Evolutionary conservation across 2,888 invertebrate genomes (phyloP).

Genomic region (Blastobasis adustella): DNA sequence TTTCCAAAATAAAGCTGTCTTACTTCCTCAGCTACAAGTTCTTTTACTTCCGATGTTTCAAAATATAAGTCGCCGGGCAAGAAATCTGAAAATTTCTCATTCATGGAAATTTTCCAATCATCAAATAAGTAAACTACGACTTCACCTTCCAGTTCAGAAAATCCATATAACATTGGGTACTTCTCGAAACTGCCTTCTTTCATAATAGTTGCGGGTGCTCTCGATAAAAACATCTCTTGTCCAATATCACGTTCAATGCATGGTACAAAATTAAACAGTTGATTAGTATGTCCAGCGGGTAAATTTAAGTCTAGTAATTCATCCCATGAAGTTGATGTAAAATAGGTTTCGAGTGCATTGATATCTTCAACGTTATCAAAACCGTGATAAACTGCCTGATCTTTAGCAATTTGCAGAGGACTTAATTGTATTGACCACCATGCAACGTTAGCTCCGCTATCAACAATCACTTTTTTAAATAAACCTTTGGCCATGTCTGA

Average conservation of each 20-base stretch:
- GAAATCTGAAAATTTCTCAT: too few species aligned
- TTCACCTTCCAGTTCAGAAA: slow-evolving; percentile 40
- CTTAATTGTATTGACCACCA: slow-evolving; percentile 5
- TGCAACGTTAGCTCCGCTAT: slow-evolving; percentile 10
- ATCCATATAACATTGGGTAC: slow-evolving; percentile 37
- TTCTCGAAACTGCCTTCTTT: slow-evolving; percentile 25
- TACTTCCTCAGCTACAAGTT: slow-evolving; percentile 23
- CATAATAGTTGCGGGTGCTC: slow-evolving; percentile 33
- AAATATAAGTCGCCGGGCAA: slow-evolving; percentile 7
- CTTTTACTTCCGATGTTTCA: slow-evolving; percentile 24
- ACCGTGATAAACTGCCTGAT: slow-evolving; percentile 2
- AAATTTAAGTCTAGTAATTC: background rate
- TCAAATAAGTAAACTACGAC: slow-evolving; percentile 2
- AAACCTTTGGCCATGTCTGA: slow-evolving; percentile 13
- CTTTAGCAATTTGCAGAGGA: slow-evolving; percentile 6
- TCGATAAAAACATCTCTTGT: slow-evolving; percentile 26
- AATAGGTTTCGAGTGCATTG: slow-evolving; percentile 14
- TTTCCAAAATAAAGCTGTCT: slow-evolving; percentile 38
- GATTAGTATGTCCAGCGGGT: slow-evolving; percentile 10
- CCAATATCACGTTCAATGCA: slow-evolving; percentile 20
- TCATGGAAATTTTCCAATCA: slow-evolving; percentile 5
- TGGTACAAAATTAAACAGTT: slow-evolving; percentile 13
- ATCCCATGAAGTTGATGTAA: background rate
- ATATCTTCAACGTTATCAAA: slow-evolving; percentile 11
- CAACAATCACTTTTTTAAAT: slow-evolving; percentile 14